Conservation (phyloP, 2,797 vertebrate species). For the Leptodon cayanensis region DNA sequence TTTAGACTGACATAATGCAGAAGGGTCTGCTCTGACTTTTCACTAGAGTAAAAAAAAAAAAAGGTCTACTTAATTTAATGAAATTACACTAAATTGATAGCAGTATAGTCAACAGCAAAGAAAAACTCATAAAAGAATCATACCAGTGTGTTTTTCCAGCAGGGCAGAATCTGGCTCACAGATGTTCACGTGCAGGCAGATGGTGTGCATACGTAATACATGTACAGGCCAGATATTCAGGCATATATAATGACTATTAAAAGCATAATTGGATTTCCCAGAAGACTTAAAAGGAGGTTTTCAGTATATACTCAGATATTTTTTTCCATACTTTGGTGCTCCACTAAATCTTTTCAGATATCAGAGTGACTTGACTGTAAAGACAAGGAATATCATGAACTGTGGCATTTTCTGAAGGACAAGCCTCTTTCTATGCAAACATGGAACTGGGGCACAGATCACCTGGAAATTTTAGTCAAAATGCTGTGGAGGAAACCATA, state of each 20-base stretch:
- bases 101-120: not conserved
- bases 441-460: not conserved
- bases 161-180: not conserved
- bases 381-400: not conserved
- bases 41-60: not conserved
- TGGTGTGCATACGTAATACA: not conserved
- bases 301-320: not conserved
- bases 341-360: not conserved
- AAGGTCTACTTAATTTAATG: not conserved
- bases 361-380: not conserved
- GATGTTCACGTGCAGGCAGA: conserved; percentile 4
- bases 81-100: not conserved
- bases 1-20: not conserved
- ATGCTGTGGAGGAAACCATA: not conserved
- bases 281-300: not conserved
- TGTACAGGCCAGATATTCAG: not conserved
- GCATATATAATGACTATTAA: not conserved
- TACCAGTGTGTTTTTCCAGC: not conserved
- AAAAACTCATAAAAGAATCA: not conserved
- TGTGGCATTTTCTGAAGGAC: not conserved
- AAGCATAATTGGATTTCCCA: not conserved
- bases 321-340: not conserved
- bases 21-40: not conserved
- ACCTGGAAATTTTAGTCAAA: not conserved
- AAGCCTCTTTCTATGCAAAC: not conserved